Conservation (phyloP, 2,888 invertebrate species). For the Xestoiulus laeticollis region DNA sequence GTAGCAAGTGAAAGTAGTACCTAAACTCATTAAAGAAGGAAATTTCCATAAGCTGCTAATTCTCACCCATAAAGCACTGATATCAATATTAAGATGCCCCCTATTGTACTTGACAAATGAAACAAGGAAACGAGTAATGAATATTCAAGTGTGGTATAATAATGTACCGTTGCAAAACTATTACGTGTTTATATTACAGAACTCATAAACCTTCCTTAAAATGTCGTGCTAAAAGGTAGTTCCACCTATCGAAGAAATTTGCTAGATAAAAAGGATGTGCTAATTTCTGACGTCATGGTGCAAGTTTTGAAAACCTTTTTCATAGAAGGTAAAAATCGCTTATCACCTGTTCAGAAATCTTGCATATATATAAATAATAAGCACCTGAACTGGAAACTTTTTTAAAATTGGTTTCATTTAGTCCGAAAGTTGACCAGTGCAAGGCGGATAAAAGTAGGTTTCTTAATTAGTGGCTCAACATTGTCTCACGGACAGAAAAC, state of each 20-base stretch:
- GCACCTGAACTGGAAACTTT: not conserved
- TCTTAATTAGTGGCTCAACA: not conserved
- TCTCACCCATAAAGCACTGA: no score
- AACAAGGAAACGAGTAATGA: not conserved
- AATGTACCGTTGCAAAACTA: not conserved
- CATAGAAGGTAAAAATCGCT: conserved; percentile 1
- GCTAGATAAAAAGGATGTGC: conserved; percentile 8
- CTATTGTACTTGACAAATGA: no score
- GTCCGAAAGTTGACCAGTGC: not conserved
- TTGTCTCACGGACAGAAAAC: not conserved
- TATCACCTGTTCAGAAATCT: not conserved
- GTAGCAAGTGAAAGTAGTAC: no score
- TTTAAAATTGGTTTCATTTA: not conserved
- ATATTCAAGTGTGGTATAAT: not conserved
- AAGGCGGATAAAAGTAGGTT: not conserved
- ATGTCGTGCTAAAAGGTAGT: not conserved
- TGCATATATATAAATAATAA: not conserved
- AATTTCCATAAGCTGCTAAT: no score
- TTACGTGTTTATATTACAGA: no score
- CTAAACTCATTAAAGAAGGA: no score
- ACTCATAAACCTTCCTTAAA: not conserved
- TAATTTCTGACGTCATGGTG: conserved; percentile 41
- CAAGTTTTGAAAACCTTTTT: conserved; percentile 42
- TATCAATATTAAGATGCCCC: no score
- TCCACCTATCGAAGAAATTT: conserved; percentile 24